A percentile compares a stretch with the other conserved stretches of the same genome.
Conservation (phyloP, 53 echinoderm and acorn worm genomes). For the Paracentrotus lividus region DNA sequence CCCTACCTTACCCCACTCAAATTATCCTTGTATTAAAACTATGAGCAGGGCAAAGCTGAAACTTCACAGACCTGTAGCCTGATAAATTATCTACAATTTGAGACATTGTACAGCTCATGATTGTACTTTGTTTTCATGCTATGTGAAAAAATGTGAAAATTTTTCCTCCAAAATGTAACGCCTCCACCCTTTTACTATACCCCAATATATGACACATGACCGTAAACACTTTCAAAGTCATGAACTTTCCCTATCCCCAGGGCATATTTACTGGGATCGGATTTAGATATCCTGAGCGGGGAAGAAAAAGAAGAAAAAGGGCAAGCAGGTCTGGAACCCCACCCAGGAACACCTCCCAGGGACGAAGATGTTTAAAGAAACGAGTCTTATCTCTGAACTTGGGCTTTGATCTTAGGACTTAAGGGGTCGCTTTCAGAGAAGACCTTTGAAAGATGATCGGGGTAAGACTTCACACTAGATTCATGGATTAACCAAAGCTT, state of each 20-base stretch:
- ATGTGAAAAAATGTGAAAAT: too few species aligned
- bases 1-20: too few species aligned
- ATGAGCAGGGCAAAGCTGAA: too few species aligned
- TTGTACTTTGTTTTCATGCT: too few species aligned
- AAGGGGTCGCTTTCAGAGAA: constrained; percentile 58
- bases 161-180: too few species aligned
- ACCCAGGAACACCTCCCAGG: constrained; percentile 40
- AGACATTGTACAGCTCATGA: too few species aligned
- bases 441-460: constrained; percentile 43
- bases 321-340: neutral
- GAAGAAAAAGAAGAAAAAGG: neutral
- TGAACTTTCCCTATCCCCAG: constrained; percentile 33
- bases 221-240: constrained; percentile 4
- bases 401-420: neutral
- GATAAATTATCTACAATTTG: too few species aligned
- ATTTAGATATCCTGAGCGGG: constrained; percentile 1
- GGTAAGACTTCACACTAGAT: too few species aligned
- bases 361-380: constrained; percentile 9
- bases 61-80: too few species aligned
- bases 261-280: constrained; percentile 30
- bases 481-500: neutral
- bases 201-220: neutral
- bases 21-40: too few species aligned
- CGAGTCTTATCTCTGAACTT: constrained; percentile 32
- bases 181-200: too few species aligned